Conservation (phyloP, 2,797 vertebrate genomes). For the Columba guinea region DNA sequence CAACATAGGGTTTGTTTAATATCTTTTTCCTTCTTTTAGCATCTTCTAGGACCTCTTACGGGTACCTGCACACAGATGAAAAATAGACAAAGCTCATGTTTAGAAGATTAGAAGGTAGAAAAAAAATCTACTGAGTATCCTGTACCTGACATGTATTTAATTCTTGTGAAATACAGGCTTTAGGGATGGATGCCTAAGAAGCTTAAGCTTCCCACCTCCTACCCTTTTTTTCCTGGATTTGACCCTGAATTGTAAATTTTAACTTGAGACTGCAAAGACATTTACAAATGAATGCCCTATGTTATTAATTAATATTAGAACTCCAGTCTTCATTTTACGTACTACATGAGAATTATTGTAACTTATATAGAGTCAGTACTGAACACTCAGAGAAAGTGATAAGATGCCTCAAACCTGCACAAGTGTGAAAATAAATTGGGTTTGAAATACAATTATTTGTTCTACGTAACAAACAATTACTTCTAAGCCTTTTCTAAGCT, state of each 20-base stretch:
- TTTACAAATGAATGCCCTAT: not conserved
- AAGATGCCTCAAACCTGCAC: not conserved
- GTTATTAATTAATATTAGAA: not conserved
- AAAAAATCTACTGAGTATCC: not conserved
- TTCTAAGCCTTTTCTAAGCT: not conserved
- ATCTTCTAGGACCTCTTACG: not conserved
- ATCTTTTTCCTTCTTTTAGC: not conserved
- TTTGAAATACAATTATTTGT: slow-evolving; percentile 23
- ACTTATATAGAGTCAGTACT: not conserved
- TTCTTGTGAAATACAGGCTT: not conserved
- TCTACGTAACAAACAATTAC: not conserved
- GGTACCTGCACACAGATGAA: not conserved
- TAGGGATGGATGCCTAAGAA: not conserved
- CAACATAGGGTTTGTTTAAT: not conserved
- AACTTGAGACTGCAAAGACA: not conserved
- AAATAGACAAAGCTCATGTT: not conserved
- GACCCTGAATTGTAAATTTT: not conserved
- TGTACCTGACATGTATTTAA: not conserved
- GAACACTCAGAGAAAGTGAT: not conserved
- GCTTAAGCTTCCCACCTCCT: not conserved
- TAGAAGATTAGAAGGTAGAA: not conserved
- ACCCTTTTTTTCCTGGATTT: not conserved
- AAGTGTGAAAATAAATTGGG: not conserved
- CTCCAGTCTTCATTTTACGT: not conserved
- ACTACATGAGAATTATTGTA: not conserved